phyloP scores from a whole-genome alignment of 2,888 invertebrate species.

The Chrysina gloriosa region DNA sequence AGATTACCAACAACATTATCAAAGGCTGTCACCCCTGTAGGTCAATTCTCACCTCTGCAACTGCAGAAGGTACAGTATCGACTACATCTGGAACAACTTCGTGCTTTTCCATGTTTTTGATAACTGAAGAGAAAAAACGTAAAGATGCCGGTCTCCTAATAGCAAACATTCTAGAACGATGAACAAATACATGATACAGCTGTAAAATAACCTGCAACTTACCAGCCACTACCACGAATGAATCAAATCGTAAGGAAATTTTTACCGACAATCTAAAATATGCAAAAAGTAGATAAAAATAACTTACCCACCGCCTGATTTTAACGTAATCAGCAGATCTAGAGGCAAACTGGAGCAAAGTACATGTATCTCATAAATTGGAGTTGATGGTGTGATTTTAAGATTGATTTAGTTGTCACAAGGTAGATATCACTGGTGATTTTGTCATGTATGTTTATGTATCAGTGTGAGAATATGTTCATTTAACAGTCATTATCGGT shows the following conservation, averaged over 20 bases:
- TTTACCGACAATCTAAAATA: background rate
- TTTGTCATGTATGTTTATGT: too few species aligned
- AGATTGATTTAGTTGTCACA: too few species aligned
- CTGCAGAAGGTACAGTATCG: conserved; percentile 69
- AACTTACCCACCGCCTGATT: background rate
- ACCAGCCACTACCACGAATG: background rate
- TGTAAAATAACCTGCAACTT: background rate
- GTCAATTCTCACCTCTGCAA: conserved; percentile 51
- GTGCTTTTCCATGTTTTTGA: conserved; percentile 62
- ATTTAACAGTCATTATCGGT: too few species aligned
- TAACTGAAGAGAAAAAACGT: conserved; percentile 51
- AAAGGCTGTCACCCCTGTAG: background rate
- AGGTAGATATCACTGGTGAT: too few species aligned
- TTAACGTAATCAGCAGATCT: background rate
- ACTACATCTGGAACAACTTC: conserved; percentile 78
- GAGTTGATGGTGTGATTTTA: too few species aligned
- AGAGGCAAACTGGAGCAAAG: background rate
- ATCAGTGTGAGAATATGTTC: too few species aligned
- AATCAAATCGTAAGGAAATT: background rate
- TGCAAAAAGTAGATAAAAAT: background rate
- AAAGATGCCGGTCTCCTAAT: conserved; percentile 46
- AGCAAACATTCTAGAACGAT: conserved; percentile 46
- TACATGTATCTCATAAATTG: background rate
- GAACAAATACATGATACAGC: background rate
- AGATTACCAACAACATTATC: too few species aligned